Evolutionary conservation across 2,797 vertebrate genomes (phyloP), one percentile per base, ranked within the genome.

Genomic region (Champsocephalus gunnari): DNA sequence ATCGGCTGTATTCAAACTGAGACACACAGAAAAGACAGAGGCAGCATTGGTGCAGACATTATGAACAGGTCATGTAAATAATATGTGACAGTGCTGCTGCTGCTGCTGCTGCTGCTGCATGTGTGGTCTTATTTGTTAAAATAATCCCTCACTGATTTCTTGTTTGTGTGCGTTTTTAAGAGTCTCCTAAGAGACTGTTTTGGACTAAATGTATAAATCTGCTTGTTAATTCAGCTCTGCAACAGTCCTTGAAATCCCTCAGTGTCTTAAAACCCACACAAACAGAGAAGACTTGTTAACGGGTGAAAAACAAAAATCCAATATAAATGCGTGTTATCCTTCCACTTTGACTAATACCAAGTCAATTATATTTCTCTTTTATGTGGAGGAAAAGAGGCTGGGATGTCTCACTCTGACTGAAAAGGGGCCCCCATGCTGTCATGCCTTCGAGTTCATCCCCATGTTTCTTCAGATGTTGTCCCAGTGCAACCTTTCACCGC

Each of bases 201-300:
- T 64, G 57, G 80, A 75, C 19, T 69, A 56, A 69, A 80, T 78
- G 65, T 70, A 77, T 63, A 86, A 84, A 86, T 79, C 70, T 81
- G 38, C 62, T 71, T 71, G 50, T 79, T 55, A 82, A 80, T 77
- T 83, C 58, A 77, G 71, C 64, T 76, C 66, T 54, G 7, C 44
- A 73, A 13, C 57, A 67, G 64, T 62, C 68, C 63, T 55, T 67
- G 53, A 75, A 81, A 81, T 77, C 69, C 71, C 66, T 17, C 69
- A 58, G 71, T 71, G 49, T 80, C 50, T 66, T 59, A 57, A 77
- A 68, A 68, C 66, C 48, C 43, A 64, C 47, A 47, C 54, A 67
- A 67, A 68, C 17, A 38, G 12, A 57, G 28, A 21, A 12, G 12
- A 49, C 16, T 48, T 48, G 21, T 48, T 48, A 19, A 54, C 9